Evolutionary conservation across 2,797 vertebrate species (phyloP).

Genomic region (Pangasius sanitwongsei): DNA sequence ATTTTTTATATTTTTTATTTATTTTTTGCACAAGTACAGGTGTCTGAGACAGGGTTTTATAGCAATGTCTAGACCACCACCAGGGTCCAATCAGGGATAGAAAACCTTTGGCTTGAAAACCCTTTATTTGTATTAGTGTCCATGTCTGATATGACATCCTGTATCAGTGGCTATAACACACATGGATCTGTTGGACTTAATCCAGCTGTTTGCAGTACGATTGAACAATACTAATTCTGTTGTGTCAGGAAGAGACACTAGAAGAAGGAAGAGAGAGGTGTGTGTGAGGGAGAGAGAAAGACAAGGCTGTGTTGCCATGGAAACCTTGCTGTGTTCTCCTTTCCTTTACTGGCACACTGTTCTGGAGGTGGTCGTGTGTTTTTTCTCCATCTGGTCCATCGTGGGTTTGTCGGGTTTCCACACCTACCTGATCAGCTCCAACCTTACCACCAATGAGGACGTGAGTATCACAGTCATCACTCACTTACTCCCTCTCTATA

Average conservation of each 20-base stretch:
- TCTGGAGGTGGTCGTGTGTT: conserved; percentile 89
- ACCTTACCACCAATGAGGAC: conserved; percentile 91
- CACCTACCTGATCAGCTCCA: conserved; percentile 89
- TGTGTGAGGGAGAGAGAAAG: conserved; percentile 21
- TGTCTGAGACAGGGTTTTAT: background rate
- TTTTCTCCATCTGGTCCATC: conserved; percentile 91
- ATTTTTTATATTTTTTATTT: too few relatives aligned
- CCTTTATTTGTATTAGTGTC: background rate
- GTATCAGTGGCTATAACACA: background rate
- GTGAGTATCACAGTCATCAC: conserved; percentile 72
- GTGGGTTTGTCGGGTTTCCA: conserved; percentile 90
- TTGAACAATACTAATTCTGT: conserved; percentile 9
- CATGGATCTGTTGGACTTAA: background rate
- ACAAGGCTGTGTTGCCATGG: conserved; percentile 43
- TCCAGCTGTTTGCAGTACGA: conserved; percentile 11
- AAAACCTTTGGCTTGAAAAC: background rate
- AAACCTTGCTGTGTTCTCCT: conserved; percentile 30
- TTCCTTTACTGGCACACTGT: conserved; percentile 73
- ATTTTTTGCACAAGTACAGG: background rate
- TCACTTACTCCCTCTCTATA: background rate
- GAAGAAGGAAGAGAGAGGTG: background rate
- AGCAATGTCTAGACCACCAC: background rate
- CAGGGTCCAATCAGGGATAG: background rate
- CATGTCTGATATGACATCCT: background rate
- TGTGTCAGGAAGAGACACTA: background rate